Percentiles rank a stretch among this genome's conserved stretches.
These are phyloP conservation scores for Habrosyne pyritoides DNA, from an alignment of 2,888 invertebrate species.

Conservation along the genomic window DNA sequence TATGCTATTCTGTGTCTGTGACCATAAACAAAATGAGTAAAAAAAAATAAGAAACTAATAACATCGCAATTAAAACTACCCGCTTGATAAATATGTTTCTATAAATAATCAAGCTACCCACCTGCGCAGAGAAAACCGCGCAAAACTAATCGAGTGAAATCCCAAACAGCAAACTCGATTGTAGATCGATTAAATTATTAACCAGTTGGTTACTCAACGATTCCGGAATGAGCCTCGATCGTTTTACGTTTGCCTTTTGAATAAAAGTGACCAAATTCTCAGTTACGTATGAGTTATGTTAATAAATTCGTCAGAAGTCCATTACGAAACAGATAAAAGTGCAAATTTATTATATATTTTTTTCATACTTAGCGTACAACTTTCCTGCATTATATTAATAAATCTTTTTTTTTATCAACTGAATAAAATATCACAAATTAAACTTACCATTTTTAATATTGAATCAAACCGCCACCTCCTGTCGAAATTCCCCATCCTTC, in stretches of 20 bases:
- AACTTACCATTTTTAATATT: constrained; percentile 74
- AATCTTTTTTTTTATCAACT: constrained; percentile 13
- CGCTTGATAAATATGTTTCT: neutral
- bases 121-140: constrained; percentile 43
- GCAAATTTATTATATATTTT: constrained; percentile 28
- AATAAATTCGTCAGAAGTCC: constrained; percentile 35
- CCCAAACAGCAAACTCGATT: constrained; percentile 40
- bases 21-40: too few species aligned
- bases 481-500: constrained; percentile 70
- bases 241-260: constrained; percentile 34
- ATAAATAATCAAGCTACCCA: neutral
- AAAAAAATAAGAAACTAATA: too few species aligned
- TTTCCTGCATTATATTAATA: neutral
- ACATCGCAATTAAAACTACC: neutral
- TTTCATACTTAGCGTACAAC: constrained; percentile 1
- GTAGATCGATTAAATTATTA: constrained; percentile 51
- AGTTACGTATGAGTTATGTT: constrained; percentile 42
- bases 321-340: constrained; percentile 36
- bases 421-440: constrained; percentile 17
- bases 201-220: constrained; percentile 66
- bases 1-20: too few species aligned
- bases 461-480: constrained; percentile 56
- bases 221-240: constrained; percentile 34
- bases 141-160: constrained; percentile 59
- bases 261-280: constrained; percentile 43